Evolutionary conservation across 2,113 vertebrate species (phyloP).

Genomic region (Daboia siamensis): DNA sequence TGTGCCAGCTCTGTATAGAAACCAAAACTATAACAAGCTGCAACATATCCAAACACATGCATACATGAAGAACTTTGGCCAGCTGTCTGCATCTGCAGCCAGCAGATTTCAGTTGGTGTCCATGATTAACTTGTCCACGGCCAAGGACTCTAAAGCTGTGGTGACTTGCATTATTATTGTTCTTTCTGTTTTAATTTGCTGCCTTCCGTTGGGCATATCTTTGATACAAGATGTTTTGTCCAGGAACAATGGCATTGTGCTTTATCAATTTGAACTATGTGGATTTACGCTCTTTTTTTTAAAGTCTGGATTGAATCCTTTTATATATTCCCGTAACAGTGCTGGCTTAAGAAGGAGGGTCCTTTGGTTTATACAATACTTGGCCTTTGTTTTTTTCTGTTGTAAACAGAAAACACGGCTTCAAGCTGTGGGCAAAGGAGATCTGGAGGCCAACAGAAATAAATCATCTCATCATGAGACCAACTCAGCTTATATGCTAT

Average conservation of each 20-base stretch:
- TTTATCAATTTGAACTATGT: slow-evolving; percentile 93
- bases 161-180: slow-evolving; percentile 89
- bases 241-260: slow-evolving; percentile 75
- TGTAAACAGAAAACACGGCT: slow-evolving; percentile 91
- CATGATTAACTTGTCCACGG: slow-evolving; percentile 80
- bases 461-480: slow-evolving; percentile 97
- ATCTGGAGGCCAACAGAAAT: slow-evolving; percentile 91
- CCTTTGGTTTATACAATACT: slow-evolving; percentile 83
- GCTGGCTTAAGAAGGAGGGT: slow-evolving; percentile 85
- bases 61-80: slow-evolving; percentile 68
- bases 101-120: slow-evolving; percentile 81
- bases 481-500: slow-evolving; percentile 91
- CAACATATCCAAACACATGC: slow-evolving; percentile 77
- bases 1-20: slow-evolving; percentile 82
- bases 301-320: slow-evolving; percentile 95
- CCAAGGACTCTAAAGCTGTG: slow-evolving; percentile 90
- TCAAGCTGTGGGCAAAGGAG: slow-evolving; percentile 88
- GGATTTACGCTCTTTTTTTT: slow-evolving; percentile 93
- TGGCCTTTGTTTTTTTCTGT: slow-evolving; percentile 81
- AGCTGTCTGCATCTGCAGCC: slow-evolving; percentile 32
- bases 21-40: slow-evolving; percentile 83
- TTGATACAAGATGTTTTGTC: slow-evolving; percentile 84
- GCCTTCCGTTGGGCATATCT: slow-evolving; percentile 87
- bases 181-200: slow-evolving; percentile 89
- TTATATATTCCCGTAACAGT: slow-evolving; percentile 95